phyloP scores from a whole-genome alignment of 2,797 vertebrate genomes.

The Eospalax fontanierii region DNA sequence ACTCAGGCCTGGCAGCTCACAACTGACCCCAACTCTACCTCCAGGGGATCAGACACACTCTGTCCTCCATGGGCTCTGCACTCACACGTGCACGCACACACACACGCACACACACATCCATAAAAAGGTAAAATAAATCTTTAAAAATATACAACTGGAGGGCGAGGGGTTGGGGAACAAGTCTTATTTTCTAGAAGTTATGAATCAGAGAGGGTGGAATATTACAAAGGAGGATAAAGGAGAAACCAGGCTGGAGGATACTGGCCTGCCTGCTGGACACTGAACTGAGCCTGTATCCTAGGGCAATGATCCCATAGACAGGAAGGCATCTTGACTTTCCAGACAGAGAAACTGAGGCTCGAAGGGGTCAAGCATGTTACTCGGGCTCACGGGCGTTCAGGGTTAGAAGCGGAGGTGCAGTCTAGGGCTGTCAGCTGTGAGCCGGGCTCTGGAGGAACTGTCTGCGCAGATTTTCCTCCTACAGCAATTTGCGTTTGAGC shows the following conservation, averaged over 20 bases:
- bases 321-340: background rate
- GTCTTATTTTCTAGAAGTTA: conserved; percentile 18
- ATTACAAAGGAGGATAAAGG: background rate
- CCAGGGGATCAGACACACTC: no score
- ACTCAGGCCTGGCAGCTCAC: no score
- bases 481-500: rapidly evolving
- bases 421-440: background rate
- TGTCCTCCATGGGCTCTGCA: no score
- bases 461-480: background rate
- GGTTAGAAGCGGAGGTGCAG: background rate
- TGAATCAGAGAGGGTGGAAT: background rate
- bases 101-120: no score
- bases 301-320: background rate
- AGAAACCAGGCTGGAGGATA: background rate
- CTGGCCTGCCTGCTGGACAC: background rate
- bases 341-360: background rate
- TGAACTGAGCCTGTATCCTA: background rate
- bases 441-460: background rate
- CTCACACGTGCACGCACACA: no score
- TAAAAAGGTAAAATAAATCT: background rate
- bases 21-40: no score
- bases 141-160: background rate
- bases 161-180: background rate
- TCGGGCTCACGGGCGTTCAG: background rate
- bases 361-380: background rate